Percentiles rank a stretch among this genome's conserved stretches.
These are phyloP conservation scores for Cololabis saira DNA, from an alignment of 2,113 vertebrate species.

Conservation along the genomic window DNA sequence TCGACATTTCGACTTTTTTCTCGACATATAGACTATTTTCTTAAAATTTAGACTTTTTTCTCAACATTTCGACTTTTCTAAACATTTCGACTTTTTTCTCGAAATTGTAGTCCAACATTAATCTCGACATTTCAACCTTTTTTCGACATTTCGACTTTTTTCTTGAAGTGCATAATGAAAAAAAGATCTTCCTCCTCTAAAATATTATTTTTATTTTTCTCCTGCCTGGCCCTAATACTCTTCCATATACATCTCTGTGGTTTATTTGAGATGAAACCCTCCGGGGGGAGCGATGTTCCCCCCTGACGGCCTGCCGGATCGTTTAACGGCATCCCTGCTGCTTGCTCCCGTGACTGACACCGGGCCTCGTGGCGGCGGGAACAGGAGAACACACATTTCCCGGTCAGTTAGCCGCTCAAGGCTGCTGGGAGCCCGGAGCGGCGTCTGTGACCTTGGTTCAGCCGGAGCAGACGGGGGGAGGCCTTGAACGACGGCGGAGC, in stretches of 20 bases:
- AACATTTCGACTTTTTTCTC: too few species aligned
- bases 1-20: too few species aligned
- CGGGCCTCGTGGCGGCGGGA: conserved; percentile 71
- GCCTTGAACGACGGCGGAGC: conserved; percentile 64
- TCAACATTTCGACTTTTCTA: too few species aligned
- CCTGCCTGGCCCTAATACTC: too few species aligned
- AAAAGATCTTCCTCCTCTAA: too few species aligned
- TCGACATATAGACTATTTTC: too few species aligned
- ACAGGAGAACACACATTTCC: conserved; percentile 88
- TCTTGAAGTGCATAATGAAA: too few species aligned
- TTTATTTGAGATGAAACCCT: conserved; percentile 35
- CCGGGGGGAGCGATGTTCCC: conserved; percentile 40
- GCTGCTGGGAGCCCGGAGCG: conserved; percentile 81
- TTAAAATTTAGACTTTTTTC: too few species aligned
- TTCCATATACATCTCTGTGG: conserved; percentile 39
- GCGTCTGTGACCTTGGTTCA: conserved; percentile 85
- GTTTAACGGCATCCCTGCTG: conserved; percentile 43
- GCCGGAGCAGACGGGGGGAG: conserved; percentile 59
- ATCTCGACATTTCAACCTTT: too few species aligned
- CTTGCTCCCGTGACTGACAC: conserved; percentile 83
- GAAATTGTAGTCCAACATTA: too few species aligned
- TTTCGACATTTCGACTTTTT: too few species aligned
- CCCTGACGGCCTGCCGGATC: conserved; percentile 31
- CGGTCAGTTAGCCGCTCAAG: conserved; percentile 91
- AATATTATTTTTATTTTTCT: too few species aligned